Evolutionary conservation across 1,140 invertebrate genomes (phyloP).

Genomic region (Drosophila orosa): DNA sequence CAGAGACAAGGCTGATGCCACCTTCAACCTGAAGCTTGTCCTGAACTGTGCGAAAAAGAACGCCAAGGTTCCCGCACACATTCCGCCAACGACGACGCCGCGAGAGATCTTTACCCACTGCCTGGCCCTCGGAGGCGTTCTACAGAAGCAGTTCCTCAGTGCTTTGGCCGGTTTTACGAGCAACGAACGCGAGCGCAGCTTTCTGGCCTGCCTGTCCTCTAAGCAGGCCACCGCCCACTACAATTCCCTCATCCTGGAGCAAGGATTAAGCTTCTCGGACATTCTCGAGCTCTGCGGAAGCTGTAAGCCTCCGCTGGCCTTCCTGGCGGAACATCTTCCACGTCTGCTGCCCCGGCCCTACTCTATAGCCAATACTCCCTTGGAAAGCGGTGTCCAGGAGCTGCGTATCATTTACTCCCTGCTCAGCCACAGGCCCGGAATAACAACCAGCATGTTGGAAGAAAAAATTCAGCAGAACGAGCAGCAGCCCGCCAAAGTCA

Average conservation of each 20-base stretch:
- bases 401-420: constrained; percentile 89
- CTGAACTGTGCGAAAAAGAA: constrained; percentile 60
- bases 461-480: constrained; percentile 29
- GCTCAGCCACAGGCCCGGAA: constrained; percentile 49
- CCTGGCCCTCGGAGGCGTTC: constrained; percentile 76
- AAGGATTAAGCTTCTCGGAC: constrained; percentile 86
- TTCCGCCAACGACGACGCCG: constrained; percentile 74
- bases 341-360: constrained; percentile 91
- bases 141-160: constrained; percentile 83
- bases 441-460: constrained; percentile 69
- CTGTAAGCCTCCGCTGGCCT: constrained; percentile 87
- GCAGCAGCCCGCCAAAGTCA: constrained; percentile 61
- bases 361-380: constrained; percentile 90
- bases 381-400: constrained; percentile 76
- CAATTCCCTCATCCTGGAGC: constrained; percentile 62
- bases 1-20: constrained; percentile 42
- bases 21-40: constrained; percentile 34
- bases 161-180: constrained; percentile 51
- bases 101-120: constrained; percentile 78
- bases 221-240: constrained; percentile 68
- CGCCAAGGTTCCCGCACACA: constrained; percentile 76
- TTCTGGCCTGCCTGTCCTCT: constrained; percentile 64
- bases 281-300: constrained; percentile 88
- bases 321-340: constrained; percentile 90
- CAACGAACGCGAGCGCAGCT: constrained; percentile 46